Base-by-base conservation (phyloP, 2,797 vertebrate genomes). In the Tadarida brasiliensis region DNA sequence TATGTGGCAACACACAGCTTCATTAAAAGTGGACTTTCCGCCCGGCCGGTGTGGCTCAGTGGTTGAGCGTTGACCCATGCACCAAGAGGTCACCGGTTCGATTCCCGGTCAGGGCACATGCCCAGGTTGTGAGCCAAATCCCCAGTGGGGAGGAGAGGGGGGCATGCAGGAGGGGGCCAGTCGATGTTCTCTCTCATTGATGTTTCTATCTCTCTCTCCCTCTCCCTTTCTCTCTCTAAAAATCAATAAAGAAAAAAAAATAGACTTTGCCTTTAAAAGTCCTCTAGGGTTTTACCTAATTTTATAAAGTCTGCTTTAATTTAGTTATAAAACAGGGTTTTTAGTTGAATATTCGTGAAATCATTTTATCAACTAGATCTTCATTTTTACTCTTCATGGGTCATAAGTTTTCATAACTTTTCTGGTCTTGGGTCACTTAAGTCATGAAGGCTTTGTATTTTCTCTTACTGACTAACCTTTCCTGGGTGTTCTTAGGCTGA, bases 241-340 rank as follows among this genome's bases (percentile, higher is more conserved):
- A 44, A 44, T 44, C 39, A 44, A 44, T 44, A 44, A 44, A 44
- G 39, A 44, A 44, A 44, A 44, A 44, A 44, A 44, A 44, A 5
- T 44, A 44, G 39, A 44, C 15, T 77, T 92, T 89, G 26, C 61
- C 28, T 81, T 82, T 90, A 65, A 67, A 87, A 67, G 35, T 76
- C 67, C 47, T n/a, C 19, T 85, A 67, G 71, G 24, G 9, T 71
- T 96, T 87, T 84, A 87, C 47, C 49, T 83, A 61, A 7, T 3
- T 95, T 65, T 88, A 70, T 88, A 47, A 80, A 76, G 24, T 94
- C 76, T 85, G n/a, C 4, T 56, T 93, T 91, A 63, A 88, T 88
- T 81, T 44, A 91, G 49, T 90, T 86, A 39, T 28, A n/a, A 83
- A 82, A 68, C 61, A 87, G 28, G 20, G 11, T n/a, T 87, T 90